These are phyloP conservation scores for Pristionchus fissidentatus DNA, from an alignment of 2,888 invertebrate genomes.

Conservation along the genomic window DNA sequence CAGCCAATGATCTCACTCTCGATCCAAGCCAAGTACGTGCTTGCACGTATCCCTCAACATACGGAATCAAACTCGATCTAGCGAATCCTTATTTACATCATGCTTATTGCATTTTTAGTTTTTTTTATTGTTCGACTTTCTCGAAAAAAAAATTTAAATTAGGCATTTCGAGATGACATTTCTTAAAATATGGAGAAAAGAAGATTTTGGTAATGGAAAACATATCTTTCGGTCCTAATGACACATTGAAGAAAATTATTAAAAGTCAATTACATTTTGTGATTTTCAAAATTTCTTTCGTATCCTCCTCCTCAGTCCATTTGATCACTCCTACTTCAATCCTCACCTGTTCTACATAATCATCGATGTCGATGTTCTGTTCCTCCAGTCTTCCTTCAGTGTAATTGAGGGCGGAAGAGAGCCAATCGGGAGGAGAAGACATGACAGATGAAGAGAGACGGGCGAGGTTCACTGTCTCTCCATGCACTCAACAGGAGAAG, in stretches of 20 bases:
- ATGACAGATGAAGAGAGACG: slow-evolving; percentile 67
- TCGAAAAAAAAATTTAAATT: too few species aligned
- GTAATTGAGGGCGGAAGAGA: slow-evolving; percentile 71
- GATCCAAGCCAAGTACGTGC: slow-evolving; percentile 72
- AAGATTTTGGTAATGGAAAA: too few species aligned
- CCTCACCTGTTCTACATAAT: slow-evolving; percentile 72
- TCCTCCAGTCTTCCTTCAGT: slow-evolving; percentile 72
- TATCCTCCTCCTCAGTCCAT: neutral
- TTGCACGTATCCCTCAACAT: slow-evolving; percentile 72
- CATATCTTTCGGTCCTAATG: neutral
- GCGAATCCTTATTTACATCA: too few species aligned
- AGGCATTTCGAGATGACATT: too few species aligned
- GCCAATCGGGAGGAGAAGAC: slow-evolving; percentile 71
- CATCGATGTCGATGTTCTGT: slow-evolving; percentile 71
- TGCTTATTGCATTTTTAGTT: too few species aligned
- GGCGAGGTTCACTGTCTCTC: slow-evolving; percentile 65
- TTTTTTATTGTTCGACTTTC: too few species aligned
- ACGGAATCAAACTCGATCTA: too few species aligned
- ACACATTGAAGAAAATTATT: neutral
- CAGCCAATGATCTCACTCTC: slow-evolving; percentile 71
- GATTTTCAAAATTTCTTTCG: neutral
- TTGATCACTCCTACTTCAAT: neutral
- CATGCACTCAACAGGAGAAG: slow-evolving; percentile 25
- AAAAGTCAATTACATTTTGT: neutral
- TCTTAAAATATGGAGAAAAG: too few species aligned